phyloP scores from a whole-genome alignment of 2,888 invertebrate species.

The Drosophila histrio region DNA sequence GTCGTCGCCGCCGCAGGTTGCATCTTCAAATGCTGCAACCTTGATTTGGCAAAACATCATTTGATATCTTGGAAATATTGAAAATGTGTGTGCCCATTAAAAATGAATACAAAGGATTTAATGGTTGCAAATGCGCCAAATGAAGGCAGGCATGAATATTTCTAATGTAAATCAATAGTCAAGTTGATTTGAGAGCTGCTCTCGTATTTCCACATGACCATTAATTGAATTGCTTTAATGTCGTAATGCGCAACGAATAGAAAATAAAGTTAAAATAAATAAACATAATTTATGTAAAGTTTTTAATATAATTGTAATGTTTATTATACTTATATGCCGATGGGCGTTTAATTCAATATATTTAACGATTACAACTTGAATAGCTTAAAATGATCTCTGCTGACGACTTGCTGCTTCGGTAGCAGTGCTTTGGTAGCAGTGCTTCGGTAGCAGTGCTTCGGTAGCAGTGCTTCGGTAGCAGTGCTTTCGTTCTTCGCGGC shows the following conservation, averaged over 20 bases:
- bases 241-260: neutral
- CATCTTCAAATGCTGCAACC: conserved; percentile 38
- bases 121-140: conserved; percentile 1
- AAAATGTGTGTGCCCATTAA: conserved; percentile 9
- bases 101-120: neutral
- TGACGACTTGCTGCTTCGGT: no score
- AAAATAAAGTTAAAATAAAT: conserved; percentile 1
- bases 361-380: no score
- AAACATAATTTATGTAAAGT: no score
- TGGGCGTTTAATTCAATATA: no score
- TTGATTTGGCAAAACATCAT: conserved; percentile 38
- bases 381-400: no score
- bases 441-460: no score
- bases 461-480: no score
- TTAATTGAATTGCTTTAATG: neutral
- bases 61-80: conserved; percentile 19
- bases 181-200: neutral
- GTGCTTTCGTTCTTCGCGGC: no score
- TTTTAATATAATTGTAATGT: no score
- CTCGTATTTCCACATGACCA: neutral
- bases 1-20: conserved; percentile 13
- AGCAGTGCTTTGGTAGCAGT: no score
- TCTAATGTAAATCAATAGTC: neutral
- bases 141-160: neutral
- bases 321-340: no score